A percentile compares a stretch with the other conserved stretches of the same genome.
Evolutionary conservation across 1,140 invertebrate species (phyloP).

Genomic region (silkworm (Bombyx mori)): DNA sequence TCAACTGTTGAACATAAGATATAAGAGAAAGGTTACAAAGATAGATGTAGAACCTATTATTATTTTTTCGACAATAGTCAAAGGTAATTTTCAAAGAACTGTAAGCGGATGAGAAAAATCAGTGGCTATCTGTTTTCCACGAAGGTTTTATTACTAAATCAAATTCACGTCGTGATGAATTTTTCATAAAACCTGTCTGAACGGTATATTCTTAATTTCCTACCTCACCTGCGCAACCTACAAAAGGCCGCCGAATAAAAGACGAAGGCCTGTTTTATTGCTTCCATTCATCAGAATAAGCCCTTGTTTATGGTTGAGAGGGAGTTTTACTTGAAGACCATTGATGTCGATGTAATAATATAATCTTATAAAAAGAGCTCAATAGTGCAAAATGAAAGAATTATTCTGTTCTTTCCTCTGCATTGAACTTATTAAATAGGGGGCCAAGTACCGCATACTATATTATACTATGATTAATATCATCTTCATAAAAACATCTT

Average conservation of each 20-base stretch:
- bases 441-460: too few relatives aligned
- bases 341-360: background rate
- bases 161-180: background rate
- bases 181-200: constrained; percentile 3
- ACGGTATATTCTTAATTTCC: constrained; percentile 17
- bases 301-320: constrained; percentile 26
- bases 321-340: background rate
- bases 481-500: too few relatives aligned
- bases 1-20: too few relatives aligned
- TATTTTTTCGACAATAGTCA: too few relatives aligned
- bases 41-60: too few relatives aligned
- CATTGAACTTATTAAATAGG: too few relatives aligned
- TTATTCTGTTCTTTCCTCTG: too few relatives aligned
- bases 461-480: too few relatives aligned
- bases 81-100: too few relatives aligned
- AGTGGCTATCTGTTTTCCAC: too few relatives aligned
- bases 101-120: too few relatives aligned
- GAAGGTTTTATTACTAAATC: background rate
- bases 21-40: too few relatives aligned
- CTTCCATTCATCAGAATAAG: constrained; percentile 32
- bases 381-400: background rate
- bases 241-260: constrained; percentile 21
- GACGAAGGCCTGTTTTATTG: constrained; percentile 28
- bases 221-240: constrained; percentile 17
- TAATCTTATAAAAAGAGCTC: background rate